Percentiles rank a stretch among this genome's conserved stretches.
Conservation (phyloP, 2,888 invertebrate species). For the Physocephala rufipes region DNA sequence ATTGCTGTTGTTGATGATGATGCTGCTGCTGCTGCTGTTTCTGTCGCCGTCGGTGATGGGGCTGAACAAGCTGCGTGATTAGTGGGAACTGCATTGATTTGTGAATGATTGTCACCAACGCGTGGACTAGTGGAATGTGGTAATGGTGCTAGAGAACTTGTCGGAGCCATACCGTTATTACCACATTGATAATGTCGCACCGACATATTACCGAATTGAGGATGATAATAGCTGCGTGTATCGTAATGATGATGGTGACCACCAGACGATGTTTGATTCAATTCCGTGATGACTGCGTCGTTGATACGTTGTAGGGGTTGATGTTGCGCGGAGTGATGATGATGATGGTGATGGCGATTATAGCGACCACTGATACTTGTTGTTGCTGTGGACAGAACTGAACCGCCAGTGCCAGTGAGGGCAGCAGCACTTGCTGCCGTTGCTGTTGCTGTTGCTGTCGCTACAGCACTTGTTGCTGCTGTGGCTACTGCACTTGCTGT, state of each 20-base stretch:
- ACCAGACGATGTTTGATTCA: conserved; percentile 34
- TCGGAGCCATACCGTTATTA: conserved; percentile 40
- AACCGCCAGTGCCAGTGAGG: conserved; percentile 40
- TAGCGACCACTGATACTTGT: conserved; percentile 46
- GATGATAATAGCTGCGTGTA: conserved; percentile 59
- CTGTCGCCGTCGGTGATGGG: background rate
- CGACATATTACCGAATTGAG: conserved; percentile 64
- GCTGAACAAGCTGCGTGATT: conserved; percentile 31
- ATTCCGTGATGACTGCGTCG: conserved; percentile 30
- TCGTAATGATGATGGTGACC: conserved; percentile 48
- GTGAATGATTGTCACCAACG: conserved; percentile 34
- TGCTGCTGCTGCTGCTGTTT: conserved; percentile 1
- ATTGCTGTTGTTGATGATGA: no score
- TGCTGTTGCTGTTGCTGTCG: conserved; percentile 51
- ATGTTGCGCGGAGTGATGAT: conserved; percentile 49
- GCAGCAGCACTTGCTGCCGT: conserved; percentile 49
- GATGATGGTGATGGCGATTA: conserved; percentile 48
- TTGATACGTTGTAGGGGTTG: conserved; percentile 43
- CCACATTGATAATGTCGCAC: conserved; percentile 54
- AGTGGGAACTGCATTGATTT: conserved; percentile 45
- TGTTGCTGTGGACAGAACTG: conserved; percentile 48
- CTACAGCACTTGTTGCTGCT: conserved; percentile 2
- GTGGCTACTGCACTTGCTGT: conserved; percentile 26
- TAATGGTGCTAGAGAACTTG: background rate
- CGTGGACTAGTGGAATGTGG: background rate